phyloP scores from a whole-genome alignment of 2,113 vertebrate species.

The Thermophis baileyi region DNA sequence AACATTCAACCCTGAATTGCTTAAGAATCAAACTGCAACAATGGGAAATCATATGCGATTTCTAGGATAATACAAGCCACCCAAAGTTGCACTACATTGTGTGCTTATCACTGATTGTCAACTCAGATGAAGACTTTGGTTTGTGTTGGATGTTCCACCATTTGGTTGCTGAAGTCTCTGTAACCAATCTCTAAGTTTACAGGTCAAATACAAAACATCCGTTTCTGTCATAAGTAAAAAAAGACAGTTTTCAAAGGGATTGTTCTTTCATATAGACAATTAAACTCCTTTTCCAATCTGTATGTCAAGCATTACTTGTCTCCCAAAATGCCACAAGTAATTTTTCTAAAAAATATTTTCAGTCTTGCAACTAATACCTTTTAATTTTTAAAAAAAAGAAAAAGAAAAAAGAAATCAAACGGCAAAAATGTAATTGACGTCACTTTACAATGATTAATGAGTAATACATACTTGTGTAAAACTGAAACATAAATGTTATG shows the following conservation, averaged over 20 bases:
- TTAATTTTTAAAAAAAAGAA: background rate
- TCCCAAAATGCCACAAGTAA: slow-evolving; percentile 48
- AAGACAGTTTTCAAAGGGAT: slow-evolving; percentile 35
- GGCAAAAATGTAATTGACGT: slow-evolving; percentile 66
- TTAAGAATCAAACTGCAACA: slow-evolving; percentile 66
- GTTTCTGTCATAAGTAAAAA: slow-evolving; percentile 43
- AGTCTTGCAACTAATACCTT: slow-evolving; percentile 71
- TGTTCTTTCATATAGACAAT: slow-evolving; percentile 58
- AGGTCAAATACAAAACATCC: slow-evolving; percentile 44
- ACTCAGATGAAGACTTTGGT: slow-evolving; percentile 57
- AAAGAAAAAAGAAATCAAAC: slow-evolving; percentile 45
- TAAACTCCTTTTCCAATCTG: slow-evolving; percentile 61
- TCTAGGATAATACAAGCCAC: slow-evolving; percentile 68
- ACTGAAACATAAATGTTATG: slow-evolving; percentile 72
- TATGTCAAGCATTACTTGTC: slow-evolving; percentile 56
- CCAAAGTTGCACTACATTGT: slow-evolving; percentile 56
- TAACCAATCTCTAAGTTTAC: slow-evolving; percentile 51
- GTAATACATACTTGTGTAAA: slow-evolving; percentile 74
- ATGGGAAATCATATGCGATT: slow-evolving; percentile 70
- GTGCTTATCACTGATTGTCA: slow-evolving; percentile 62
- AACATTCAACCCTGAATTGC: slow-evolving; percentile 72
- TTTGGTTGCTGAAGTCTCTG: slow-evolving; percentile 63
- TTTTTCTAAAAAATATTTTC: slow-evolving; percentile 53
- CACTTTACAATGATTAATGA: slow-evolving; percentile 74
- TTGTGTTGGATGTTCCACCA: slow-evolving; percentile 53